phyloP scores from a whole-genome alignment of 2,888 invertebrate genomes.

The Dascillus cervinus region DNA sequence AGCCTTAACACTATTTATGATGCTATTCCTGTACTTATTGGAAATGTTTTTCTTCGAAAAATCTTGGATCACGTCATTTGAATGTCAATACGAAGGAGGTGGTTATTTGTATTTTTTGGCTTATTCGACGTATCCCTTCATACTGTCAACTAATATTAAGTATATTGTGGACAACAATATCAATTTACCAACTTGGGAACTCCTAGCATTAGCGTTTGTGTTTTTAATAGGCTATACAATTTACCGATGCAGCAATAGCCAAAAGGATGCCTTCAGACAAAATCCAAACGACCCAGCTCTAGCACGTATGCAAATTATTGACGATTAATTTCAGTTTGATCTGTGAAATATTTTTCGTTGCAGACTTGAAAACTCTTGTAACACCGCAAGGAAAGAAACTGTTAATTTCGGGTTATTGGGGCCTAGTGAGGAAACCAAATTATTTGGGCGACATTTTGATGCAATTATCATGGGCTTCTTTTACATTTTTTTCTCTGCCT shows the following conservation, averaged over 20 bases:
- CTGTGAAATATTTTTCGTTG: constrained; percentile 29
- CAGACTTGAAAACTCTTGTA: constrained; percentile 67
- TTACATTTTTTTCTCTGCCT: constrained; percentile 46
- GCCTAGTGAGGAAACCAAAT: constrained; percentile 78
- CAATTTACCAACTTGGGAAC: constrained; percentile 45
- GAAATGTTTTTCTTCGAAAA: constrained; percentile 59
- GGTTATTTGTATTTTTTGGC: constrained; percentile 67
- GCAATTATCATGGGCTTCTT: constrained; percentile 47
- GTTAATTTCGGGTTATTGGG: constrained; percentile 73
- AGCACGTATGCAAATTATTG: constrained; percentile 52
- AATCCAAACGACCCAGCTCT: constrained; percentile 66
- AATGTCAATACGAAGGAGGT: constrained; percentile 66
- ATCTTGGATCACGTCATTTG: constrained; percentile 55
- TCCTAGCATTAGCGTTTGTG: constrained; percentile 44
- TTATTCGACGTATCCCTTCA: constrained; percentile 64
- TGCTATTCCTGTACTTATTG: no score
- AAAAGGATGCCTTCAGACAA: constrained; percentile 74
- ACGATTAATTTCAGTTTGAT: constrained; percentile 6
- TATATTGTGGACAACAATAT: constrained; percentile 57
- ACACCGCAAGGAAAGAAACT: constrained; percentile 72
- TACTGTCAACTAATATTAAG: constrained; percentile 61
- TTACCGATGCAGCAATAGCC: constrained; percentile 62
- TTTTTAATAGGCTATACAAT: constrained; percentile 61
- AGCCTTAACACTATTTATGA: no score
- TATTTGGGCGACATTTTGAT: constrained; percentile 79